Evolutionary conservation across 2,888 invertebrate genomes (phyloP), one percentile per base, ranked within the genome.

Genomic region (Diplolepis rosae): DNA sequence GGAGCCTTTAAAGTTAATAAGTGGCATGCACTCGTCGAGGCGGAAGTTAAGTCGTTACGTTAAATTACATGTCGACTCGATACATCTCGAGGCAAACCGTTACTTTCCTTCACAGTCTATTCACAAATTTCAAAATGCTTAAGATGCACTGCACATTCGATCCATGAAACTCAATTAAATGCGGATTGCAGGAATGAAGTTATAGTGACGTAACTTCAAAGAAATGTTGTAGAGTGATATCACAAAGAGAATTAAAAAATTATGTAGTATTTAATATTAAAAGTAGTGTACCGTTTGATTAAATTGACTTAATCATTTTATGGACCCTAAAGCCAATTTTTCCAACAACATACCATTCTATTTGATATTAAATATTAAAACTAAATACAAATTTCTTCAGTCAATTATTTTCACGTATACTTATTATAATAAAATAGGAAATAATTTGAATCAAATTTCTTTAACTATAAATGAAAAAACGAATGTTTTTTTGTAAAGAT

Each of bases 1-100:
- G 35, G 24, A 61, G 22, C 39, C 18, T 24, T 61, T 27, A 61
- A 61, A 24, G 61, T 24, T 22, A 61, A 39, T 24, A 39, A n/a
- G 56, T 56, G 18, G 22, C 56, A 56, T 61, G 35, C 13, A n/a
- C 35, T 27, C 28, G 2, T 2, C 24, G 24, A 39, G 61, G 24
- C 61, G 61, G 61, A 61, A 61, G 61, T 61, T 61, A 39, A 56
- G 56, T 35, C 56, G 35, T 61, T 61, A 22, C 24, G 56, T 61
- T 61, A 61, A 39, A 61, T 61, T 56, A 56, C 56, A 35, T 56
- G 35, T 11, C 18, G 13, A 22, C 22, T 56, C 56, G 56, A 35
- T 56, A 24, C 56, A 22, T 56, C 35, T 39, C 6, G 22, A 22
- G 22, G 32, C 11, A 13, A 61, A 61, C 61, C 61, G 61, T 61